Evolutionary conservation across 2,888 invertebrate species (phyloP), one percentile per base, ranked within the genome.

Genomic region (Pollenia amentaria): DNA sequence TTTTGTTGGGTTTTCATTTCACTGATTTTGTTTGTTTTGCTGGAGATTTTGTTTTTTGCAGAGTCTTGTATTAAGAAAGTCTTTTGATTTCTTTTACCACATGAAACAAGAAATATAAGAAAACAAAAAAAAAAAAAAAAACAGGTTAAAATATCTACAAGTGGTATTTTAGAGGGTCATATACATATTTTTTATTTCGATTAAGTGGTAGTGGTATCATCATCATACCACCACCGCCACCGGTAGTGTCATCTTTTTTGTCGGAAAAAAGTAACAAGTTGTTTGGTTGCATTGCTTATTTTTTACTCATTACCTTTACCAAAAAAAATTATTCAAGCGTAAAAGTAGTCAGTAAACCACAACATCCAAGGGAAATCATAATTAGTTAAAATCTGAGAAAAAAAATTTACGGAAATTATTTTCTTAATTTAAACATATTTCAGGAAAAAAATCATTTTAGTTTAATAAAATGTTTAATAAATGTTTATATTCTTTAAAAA

Each of bases 141-240:
- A 86, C 85, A 51, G 78, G 85, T 86, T 82, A 55, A 73, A 55
- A 51, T 67, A 51, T 55, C 65, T 72, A 75, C 84, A 84, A 87
- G 77, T 77, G 67, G 62, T 60, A 69, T 80, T 80, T 84, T 67
- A 72, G 83, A 87, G 87, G 84, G 87, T 87, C 84, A 78, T 72
- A 70, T 57, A 51, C 12, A 67, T n/a, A 44, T 64, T 44, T 65
- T 62, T 38, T 51, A 38, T 53, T 40, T 69, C 62, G 4, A 6
- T 40, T n/a, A 38, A 29, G 11, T 57, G 10, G 29, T 60, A 8
- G 57, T 60, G 21, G 42, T 60, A 51, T 38, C 51, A 77, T 42
- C 72, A 51, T 3, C 21, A 64, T 48, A 42, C 81, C 67, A 67
- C 81, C 73, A 67, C 75, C 64, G 53, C 57, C 70, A 65, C 29